phyloP scores from a whole-genome alignment of 2,113 vertebrate species.

The Mobula hypostoma region DNA sequence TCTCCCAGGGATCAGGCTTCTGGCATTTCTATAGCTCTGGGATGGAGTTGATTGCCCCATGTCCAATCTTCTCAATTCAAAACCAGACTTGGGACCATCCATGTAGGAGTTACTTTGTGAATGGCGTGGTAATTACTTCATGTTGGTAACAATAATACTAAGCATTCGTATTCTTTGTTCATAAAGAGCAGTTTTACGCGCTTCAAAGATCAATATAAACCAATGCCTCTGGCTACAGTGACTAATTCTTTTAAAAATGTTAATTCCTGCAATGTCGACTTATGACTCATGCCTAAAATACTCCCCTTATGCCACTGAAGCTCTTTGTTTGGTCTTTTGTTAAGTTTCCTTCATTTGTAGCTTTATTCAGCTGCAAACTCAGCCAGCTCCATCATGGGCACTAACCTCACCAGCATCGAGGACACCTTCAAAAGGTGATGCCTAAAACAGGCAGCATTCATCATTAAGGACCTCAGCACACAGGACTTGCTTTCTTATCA shows the following conservation, averaged over 20 bases:
- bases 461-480: too few relatives aligned
- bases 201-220: neutral
- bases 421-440: too few relatives aligned
- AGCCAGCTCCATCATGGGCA: too few relatives aligned
- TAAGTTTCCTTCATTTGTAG: neutral
- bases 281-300: neutral
- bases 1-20: too few relatives aligned
- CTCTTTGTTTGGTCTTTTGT: neutral
- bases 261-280: neutral
- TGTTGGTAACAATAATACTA: neutral
- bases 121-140: neutral
- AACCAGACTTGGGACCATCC: too few relatives aligned
- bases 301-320: neutral
- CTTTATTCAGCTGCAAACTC: neutral
- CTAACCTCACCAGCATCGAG: too few relatives aligned
- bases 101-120: neutral
- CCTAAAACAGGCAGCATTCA: too few relatives aligned
- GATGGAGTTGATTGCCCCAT: too few relatives aligned
- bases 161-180: neutral
- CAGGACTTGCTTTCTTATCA: too few relatives aligned
- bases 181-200: neutral
- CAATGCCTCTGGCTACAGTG: neutral
- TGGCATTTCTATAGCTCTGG: too few relatives aligned
- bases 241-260: conserved; percentile 1
- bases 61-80: too few relatives aligned